Percentiles rank a stretch among this genome's conserved stretches.
phyloP scores from a whole-genome alignment of 2,797 vertebrate genomes.

The Yasuhikotakia modesta region DNA sequence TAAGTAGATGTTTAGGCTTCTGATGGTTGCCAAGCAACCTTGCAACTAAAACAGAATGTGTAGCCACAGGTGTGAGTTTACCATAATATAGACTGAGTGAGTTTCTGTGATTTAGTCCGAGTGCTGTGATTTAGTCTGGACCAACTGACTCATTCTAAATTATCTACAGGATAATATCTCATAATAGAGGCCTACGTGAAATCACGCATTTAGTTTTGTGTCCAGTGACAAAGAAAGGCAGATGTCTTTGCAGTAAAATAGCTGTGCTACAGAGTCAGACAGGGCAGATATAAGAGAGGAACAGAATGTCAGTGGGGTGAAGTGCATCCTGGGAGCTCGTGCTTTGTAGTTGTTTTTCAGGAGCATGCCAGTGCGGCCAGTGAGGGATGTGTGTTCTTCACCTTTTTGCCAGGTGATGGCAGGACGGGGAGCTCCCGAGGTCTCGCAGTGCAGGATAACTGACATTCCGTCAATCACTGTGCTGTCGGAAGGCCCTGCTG shows the following conservation, averaged over 20 bases:
- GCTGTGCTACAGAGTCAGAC: slow-evolving; percentile 2
- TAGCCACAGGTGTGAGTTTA: too few species aligned
- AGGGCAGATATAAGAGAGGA: background rate
- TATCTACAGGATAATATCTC: background rate
- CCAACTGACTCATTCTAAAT: background rate
- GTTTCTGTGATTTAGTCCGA: too few species aligned
- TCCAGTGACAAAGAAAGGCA: background rate
- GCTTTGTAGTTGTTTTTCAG: slow-evolving; percentile 22
- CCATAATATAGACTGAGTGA: too few species aligned
- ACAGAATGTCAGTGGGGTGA: slow-evolving; percentile 17
- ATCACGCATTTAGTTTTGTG: background rate
- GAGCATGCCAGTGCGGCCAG: background rate
- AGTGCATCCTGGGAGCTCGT: slow-evolving; percentile 29
- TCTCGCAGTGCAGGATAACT: slow-evolving; percentile 91
- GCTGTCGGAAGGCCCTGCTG: slow-evolving; percentile 92
- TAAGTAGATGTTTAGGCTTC: too few species aligned
- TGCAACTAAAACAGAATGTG: background rate
- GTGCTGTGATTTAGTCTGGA: background rate
- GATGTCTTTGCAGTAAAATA: background rate
- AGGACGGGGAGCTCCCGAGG: slow-evolving; percentile 90
- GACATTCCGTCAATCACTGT: slow-evolving; percentile 96
- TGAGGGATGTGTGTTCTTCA: slow-evolving; percentile 59
- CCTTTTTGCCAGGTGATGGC: slow-evolving; percentile 99
- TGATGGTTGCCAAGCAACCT: too few species aligned
- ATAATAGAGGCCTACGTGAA: slow-evolving; percentile 1